Percentiles rank a stretch among this genome's conserved stretches.
Evolutionary conservation across 2,113 vertebrate species (phyloP).

Genomic region (Recurvirostra avosetta): DNA sequence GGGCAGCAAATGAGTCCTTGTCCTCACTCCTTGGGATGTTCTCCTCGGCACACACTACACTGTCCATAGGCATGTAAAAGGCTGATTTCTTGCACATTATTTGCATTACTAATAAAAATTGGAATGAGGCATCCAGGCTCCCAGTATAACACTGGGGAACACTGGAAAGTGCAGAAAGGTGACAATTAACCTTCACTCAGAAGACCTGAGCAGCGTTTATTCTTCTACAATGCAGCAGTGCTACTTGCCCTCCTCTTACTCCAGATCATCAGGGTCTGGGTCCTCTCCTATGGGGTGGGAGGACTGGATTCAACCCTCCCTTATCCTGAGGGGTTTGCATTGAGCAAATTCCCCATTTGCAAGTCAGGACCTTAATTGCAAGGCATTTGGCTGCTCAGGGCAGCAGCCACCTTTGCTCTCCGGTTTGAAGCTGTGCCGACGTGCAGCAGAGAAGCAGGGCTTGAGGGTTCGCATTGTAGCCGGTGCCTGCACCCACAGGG

Average conservation of each 20-base stretch:
- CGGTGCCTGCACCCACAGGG: background rate
- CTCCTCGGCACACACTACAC: background rate
- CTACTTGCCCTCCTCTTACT: accelerated
- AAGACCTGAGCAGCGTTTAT: background rate
- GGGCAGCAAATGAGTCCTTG: background rate
- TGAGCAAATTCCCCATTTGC: background rate
- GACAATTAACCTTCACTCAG: background rate
- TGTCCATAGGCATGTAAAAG: background rate
- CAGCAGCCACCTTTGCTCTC: background rate
- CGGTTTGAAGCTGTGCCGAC: background rate
- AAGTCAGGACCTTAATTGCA: background rate
- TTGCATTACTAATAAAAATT: background rate
- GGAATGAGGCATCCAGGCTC: background rate
- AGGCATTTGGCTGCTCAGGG: background rate
- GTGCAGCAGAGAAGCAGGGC: background rate
- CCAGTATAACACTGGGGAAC: background rate
- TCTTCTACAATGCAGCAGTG: background rate
- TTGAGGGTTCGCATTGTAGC: accelerated
- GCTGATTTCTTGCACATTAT: background rate
- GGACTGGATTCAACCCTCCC: background rate
- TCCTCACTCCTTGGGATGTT: background rate
- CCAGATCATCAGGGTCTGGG: background rate
- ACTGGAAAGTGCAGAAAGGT: background rate
- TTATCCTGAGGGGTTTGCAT: background rate
- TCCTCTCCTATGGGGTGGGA: background rate